Conservation (phyloP, 2,113 vertebrate species). For the Prionailurus viverrinus region DNA sequence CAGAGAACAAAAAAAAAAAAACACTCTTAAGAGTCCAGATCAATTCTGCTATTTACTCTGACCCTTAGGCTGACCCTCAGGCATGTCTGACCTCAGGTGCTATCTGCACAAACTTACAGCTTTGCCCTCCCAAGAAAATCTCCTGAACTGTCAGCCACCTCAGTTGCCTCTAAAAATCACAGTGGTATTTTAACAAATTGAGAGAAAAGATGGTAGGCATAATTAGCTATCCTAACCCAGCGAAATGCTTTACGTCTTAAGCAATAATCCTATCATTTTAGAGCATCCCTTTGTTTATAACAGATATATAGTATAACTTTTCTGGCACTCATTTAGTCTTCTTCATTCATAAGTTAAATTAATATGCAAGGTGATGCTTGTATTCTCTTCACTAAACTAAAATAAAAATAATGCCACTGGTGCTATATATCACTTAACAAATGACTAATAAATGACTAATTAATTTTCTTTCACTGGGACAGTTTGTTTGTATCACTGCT, state of each 20-base stretch:
- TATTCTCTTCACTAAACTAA: constrained; percentile 3
- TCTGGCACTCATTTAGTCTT: background rate
- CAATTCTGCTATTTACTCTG: background rate
- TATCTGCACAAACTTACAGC: accelerated
- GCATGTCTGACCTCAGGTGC: background rate
- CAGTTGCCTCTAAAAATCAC: background rate
- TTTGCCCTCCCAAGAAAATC: background rate
- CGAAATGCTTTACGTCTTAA: background rate
- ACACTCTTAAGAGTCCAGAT: background rate
- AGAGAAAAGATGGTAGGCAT: background rate
- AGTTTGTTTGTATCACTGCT: background rate
- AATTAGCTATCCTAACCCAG: background rate
- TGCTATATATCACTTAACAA: background rate
- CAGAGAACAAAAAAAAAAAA: background rate
- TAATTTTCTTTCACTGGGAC: background rate
- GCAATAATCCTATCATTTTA: background rate
- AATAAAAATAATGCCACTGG: background rate
- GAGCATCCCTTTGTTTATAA: background rate
- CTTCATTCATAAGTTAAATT: background rate
- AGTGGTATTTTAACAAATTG: background rate
- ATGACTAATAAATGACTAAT: background rate
- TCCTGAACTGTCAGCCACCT: background rate
- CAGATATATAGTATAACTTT: background rate
- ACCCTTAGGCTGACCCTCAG: background rate
- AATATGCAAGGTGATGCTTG: background rate